phyloP scores from a whole-genome alignment of 2,797 vertebrate species.

The Uromys caudimaculatus region DNA sequence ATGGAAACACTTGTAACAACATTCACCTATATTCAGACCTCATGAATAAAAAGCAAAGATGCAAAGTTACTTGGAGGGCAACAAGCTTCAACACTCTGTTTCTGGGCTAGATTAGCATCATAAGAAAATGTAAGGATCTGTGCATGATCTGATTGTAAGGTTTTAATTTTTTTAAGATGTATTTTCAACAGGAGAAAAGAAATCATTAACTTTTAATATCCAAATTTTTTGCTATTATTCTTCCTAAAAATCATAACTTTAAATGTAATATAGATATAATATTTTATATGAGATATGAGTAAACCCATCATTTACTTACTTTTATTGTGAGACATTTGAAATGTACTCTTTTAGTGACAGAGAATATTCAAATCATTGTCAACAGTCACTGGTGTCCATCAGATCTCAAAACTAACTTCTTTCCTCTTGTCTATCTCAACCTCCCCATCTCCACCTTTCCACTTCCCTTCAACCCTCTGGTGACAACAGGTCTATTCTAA shows the following conservation, averaged over 20 bases:
- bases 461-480: neutral
- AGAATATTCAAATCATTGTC: neutral
- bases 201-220: neutral
- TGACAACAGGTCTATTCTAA: neutral
- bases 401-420: neutral
- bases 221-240: neutral
- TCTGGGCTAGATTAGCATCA: neutral
- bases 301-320: neutral
- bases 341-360: neutral
- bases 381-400: neutral
- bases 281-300: neutral
- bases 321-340: neutral
- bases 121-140: conserved; percentile 14
- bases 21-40: neutral
- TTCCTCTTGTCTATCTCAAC: neutral
- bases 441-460: neutral
- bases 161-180: neutral
- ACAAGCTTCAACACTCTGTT: neutral
- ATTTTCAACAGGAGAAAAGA: conserved; percentile 8
- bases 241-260: neutral
- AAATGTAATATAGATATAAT: neutral
- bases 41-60: conserved; percentile 26
- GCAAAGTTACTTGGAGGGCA: neutral
- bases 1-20: conserved; percentile 8
- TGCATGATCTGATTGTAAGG: neutral